Percentiles rank a stretch among this genome's conserved stretches.
Evolutionary conservation across 92 coral and sea anemone species (phyloP).

Genomic region (Plumapathes pennacea): DNA sequence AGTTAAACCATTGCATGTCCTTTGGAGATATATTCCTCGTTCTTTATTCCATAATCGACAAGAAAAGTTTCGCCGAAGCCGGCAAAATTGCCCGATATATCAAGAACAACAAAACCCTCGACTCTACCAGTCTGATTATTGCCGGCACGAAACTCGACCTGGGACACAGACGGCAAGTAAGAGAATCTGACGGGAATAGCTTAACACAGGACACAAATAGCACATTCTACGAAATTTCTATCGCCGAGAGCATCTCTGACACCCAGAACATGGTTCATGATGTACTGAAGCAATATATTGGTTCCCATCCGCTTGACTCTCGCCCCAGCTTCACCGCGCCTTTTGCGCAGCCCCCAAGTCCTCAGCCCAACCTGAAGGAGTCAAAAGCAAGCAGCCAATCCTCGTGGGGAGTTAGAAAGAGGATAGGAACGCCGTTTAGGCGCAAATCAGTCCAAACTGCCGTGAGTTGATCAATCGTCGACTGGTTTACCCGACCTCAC

Average conservation of each 20-base stretch:
- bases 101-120: constrained; percentile 62
- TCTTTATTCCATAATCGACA: constrained; percentile 84
- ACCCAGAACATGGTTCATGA: constrained; percentile 70
- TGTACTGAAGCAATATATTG: constrained; percentile 60
- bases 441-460: constrained; percentile 54
- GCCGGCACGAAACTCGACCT: constrained; percentile 90
- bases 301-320: constrained; percentile 45
- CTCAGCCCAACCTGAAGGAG: constrained; percentile 18
- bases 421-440: constrained; percentile 63
- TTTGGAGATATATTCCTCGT: constrained; percentile 85
- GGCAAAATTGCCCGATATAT: constrained; percentile 76
- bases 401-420: constrained; percentile 68
- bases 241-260: constrained; percentile 73
- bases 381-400: constrained; percentile 37
- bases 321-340: not conserved
- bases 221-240: constrained; percentile 86
- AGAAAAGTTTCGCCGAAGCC: constrained; percentile 74
- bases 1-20: constrained; percentile 64
- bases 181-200: constrained; percentile 67
- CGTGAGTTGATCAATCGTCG: constrained; percentile 6
- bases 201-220: constrained; percentile 77
- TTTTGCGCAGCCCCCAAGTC: constrained; percentile 19
- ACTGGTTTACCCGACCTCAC: too few species aligned
- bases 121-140: constrained; percentile 64
- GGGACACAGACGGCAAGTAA: constrained; percentile 72